Conservation (phyloP, 1,140 invertebrate species). For the Ceratosolen fusciceps region DNA sequence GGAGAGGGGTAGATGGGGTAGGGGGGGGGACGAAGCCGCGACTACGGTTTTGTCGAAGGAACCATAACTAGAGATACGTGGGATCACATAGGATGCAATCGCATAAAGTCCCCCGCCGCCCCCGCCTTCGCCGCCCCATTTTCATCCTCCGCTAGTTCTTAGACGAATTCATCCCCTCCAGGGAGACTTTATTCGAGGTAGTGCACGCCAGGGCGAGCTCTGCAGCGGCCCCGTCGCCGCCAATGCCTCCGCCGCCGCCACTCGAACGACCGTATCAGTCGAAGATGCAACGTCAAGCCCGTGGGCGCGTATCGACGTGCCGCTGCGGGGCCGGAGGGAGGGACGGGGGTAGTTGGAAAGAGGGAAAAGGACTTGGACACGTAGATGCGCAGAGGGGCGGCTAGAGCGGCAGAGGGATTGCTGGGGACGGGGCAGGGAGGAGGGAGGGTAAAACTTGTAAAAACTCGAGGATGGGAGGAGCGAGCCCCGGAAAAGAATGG, state of each 20-base stretch:
- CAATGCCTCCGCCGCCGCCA: conserved; percentile 47
- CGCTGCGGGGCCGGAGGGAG: conserved; percentile 1
- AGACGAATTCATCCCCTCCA: conserved; percentile 51
- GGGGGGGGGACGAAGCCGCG: conserved; percentile 48
- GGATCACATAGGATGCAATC: conserved; percentile 68
- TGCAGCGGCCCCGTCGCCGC: conserved; percentile 39
- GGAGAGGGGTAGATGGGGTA: conserved; percentile 21
- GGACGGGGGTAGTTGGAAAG: no score
- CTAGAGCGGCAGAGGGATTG: no score
- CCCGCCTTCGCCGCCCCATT: conserved; percentile 51
- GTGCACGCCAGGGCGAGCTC: not conserved
- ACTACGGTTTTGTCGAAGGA: conserved; percentile 61
- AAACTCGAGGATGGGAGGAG: conserved; percentile 25
- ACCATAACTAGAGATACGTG: conserved; percentile 68
- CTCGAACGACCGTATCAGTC: conserved; percentile 56
- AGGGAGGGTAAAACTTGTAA: conserved; percentile 42
- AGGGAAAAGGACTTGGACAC: conserved; percentile 37
- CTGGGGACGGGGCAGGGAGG: conserved; percentile 17
- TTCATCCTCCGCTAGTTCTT: conserved; percentile 20
- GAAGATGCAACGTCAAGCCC: conserved; percentile 54
- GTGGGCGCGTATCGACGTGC: conserved; percentile 40
- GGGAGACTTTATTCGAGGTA: conserved; percentile 49
- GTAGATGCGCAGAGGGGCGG: not conserved
- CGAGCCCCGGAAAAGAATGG: conserved; percentile 37
- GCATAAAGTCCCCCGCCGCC: conserved; percentile 66